Base-by-base conservation (phyloP, 2,797 vertebrate genomes). In the Menidia menidia region DNA sequence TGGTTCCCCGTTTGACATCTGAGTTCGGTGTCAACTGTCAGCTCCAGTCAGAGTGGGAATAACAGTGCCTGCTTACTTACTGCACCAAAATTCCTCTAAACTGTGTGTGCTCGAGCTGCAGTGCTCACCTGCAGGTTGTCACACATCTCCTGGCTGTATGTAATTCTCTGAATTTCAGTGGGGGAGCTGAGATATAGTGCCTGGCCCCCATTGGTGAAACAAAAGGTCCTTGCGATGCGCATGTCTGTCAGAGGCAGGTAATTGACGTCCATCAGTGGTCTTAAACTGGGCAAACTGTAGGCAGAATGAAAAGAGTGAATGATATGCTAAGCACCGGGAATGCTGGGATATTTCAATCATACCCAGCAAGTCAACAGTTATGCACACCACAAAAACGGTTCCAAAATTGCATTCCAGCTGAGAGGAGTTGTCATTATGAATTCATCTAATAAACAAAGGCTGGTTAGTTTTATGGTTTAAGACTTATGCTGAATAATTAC, bases 221-320 rank as follows among this genome's bases (percentile, higher is more conserved):
- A 98, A 85, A 99, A 99, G 61, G 98, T 99, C 90, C 97, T 92
- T n/a, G 98, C 97, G 88, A 98, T 98, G 90, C 98, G 96, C 96
- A 97, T 98, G 90, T 99, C 97, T 41, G 97, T 97, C 82, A 97
- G 90, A 11, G 98, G 97, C 91, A 99, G 90, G 83, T 99, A 99
- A 87, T 96, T 97, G 69, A 97, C 91, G 80, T 99, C 98, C 94
- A 99, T 94, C 92, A 99, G 89, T 0, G 97, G 97, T 50, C 98
- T 96, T 71, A 99, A 95, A 89, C 98, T 99, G 79, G 98, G 98
- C 88, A 99, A 89, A 94, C 98, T 99, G 91, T 39, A 75, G 71
- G 74, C 45, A 55, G 33, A 68, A 33, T 0, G 4, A 77, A 25
- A 47, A 50, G 39, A 69, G 41, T 13, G 10, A 56, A 16, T 58